Evolutionary conservation across 2,113 vertebrate genomes (phyloP), one percentile per base, ranked within the genome.

Genomic region (Calidris pygmaea): DNA sequence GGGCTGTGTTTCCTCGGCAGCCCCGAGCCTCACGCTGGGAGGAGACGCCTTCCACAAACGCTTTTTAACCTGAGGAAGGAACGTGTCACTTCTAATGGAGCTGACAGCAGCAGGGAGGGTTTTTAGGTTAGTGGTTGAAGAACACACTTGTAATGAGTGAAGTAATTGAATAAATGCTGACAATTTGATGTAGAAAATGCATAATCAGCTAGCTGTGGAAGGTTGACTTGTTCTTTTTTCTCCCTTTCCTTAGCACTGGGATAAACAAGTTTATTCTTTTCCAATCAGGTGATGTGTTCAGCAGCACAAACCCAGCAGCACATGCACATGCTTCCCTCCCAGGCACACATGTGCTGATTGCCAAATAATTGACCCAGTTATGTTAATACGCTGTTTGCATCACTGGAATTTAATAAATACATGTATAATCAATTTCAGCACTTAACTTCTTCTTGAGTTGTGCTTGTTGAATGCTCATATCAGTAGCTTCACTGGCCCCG

Each of bases 311-410:
- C 10, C 35, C 62, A 66, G 87, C 93, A 95, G 94, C 76, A 68
- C 27, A 3, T 10, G 87, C 82, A 90, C 91, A 89, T 12, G 58
- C 60, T 56, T 76, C 85, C 85, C 83, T 95, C 88, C 92, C 92
- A 68, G 95, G 76, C 67, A 75, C 39, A 59, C 76, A 56, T 17
- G 95, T 93, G 93, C 92, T 35, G 13, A 66, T 90, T 68, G 87
- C 90, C 94, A 91, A 86, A 95, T 71, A 91, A 95, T 68, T 94
- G 96, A 94, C 95, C 96, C 92, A 94, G 56, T 96, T 96, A 84
- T 65, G 84, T 90, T 95, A 53, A 89, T 41, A 43, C 0, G 32
- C 63, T 73, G 4, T 63, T 87, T 56, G 39, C 59, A 48, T 77
- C 77, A 21, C 82, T n/a, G 85, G 55, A 87, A 71, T 55, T 76